phyloP scores from a whole-genome alignment of 2,113 vertebrate species.

The Lathamus discolor region DNA sequence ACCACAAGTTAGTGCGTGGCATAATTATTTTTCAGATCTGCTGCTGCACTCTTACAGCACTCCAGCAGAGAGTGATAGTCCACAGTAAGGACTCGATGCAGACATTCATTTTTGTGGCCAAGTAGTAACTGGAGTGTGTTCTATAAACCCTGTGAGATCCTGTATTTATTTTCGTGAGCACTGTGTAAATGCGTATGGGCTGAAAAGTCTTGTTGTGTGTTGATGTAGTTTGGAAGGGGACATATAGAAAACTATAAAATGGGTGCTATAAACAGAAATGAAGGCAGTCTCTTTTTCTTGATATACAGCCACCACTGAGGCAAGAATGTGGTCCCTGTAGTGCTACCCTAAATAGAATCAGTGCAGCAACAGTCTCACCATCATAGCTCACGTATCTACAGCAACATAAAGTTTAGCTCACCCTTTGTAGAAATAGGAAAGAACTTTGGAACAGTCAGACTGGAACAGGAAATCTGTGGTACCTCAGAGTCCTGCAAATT shows the following conservation, averaged over 20 bases:
- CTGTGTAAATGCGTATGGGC: not conserved
- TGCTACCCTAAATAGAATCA: not conserved
- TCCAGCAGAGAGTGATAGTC: not conserved
- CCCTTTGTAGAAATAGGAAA: not conserved
- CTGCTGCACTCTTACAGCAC: not conserved
- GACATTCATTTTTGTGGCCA: not conserved
- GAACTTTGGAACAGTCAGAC: not conserved
- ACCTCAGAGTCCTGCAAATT: not conserved
- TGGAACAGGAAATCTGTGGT: slow-evolving; percentile 6
- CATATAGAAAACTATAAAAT: not conserved
- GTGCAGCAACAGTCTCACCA: not conserved
- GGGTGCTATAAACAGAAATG: not conserved
- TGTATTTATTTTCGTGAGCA: not conserved
- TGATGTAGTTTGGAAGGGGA: not conserved
- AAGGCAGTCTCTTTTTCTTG: not conserved
- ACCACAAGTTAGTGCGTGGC: not conserved
- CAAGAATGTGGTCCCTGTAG: not conserved
- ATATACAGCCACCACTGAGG: not conserved
- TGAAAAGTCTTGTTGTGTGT: not conserved
- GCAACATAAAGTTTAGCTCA: not conserved
- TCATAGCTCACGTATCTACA: not conserved
- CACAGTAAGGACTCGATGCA: not conserved
- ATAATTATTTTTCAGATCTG: not conserved
- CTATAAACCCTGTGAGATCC: not conserved
- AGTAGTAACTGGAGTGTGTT: not conserved